phyloP scores from a whole-genome alignment of 2,113 vertebrate genomes.

The Leucosticte australis region DNA sequence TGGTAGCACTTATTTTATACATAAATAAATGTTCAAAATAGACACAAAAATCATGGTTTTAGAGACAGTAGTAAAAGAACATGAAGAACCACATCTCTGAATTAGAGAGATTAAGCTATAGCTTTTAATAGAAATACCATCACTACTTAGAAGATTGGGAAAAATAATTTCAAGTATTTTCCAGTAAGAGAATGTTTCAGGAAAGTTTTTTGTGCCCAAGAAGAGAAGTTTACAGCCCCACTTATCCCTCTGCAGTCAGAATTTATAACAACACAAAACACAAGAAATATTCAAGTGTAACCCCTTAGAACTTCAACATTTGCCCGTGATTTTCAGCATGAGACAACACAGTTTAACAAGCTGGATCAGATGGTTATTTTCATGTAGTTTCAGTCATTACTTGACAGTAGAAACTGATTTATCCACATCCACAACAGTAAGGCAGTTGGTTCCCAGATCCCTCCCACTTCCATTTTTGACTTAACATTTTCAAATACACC shows the following conservation, averaged over 20 bases:
- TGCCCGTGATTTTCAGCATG: not conserved
- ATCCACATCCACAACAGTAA: not conserved
- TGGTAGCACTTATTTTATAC: not conserved
- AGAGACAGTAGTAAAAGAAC: not conserved
- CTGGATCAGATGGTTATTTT: not conserved
- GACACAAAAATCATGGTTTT: not conserved
- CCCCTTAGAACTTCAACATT: not conserved
- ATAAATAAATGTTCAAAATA: not conserved
- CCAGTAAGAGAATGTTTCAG: not conserved
- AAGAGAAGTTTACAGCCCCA: not conserved
- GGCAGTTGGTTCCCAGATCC: not conserved
- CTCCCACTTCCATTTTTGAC: slow-evolving; percentile 76
- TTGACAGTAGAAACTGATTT: not conserved
- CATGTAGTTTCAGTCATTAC: not conserved
- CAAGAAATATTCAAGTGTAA: not conserved
- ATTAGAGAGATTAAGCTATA: not conserved
- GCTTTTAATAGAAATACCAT: not conserved
- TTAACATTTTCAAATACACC: slow-evolving; percentile 77
- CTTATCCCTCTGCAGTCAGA: not conserved
- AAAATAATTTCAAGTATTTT: not conserved
- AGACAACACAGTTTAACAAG: not conserved
- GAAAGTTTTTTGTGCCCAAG: not conserved
- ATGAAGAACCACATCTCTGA: not conserved
- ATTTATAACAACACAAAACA: not conserved
- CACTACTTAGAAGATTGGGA: not conserved